Conservation (phyloP, 2,888 invertebrate species). For the Digitonthophagus gazella region DNA sequence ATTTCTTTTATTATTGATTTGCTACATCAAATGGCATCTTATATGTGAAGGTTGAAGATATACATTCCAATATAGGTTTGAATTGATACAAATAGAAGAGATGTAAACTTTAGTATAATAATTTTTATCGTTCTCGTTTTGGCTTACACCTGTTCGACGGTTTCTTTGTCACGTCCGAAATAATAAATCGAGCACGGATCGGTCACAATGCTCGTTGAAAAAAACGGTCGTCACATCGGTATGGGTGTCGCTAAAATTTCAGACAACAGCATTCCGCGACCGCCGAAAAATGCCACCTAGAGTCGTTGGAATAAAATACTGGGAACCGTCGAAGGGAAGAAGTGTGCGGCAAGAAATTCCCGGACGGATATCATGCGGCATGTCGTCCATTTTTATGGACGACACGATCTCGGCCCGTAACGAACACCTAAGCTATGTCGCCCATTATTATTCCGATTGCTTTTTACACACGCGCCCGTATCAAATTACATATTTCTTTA, state of each 20-base stretch:
- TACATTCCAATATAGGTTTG: too few relatives aligned
- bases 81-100: too few relatives aligned
- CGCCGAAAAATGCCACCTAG: constrained; percentile 15
- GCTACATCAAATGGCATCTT: background rate
- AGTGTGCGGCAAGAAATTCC: constrained; percentile 9
- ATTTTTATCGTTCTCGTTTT: background rate
- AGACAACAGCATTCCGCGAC: constrained; percentile 18
- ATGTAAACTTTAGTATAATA: background rate
- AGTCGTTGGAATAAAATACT: constrained; percentile 9
- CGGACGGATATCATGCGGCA: constrained; percentile 8
- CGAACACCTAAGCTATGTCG: constrained; percentile 29
- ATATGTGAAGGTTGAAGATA: too few relatives aligned
- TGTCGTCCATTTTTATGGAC: constrained; percentile 15
- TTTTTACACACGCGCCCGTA: background rate
- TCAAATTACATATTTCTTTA: constrained; percentile 18
- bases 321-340: constrained; percentile 5
- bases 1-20: background rate
- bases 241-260: constrained; percentile 16
- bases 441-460: constrained; percentile 25
- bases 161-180: background rate
- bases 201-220: background rate
- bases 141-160: background rate
- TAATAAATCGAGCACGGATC: constrained; percentile 8
- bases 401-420: constrained; percentile 18
- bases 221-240: constrained; percentile 2